Evolutionary conservation across 2,113 vertebrate genomes (phyloP), one percentile per base, ranked within the genome.

Genomic region (Thymallus thymallus): DNA sequence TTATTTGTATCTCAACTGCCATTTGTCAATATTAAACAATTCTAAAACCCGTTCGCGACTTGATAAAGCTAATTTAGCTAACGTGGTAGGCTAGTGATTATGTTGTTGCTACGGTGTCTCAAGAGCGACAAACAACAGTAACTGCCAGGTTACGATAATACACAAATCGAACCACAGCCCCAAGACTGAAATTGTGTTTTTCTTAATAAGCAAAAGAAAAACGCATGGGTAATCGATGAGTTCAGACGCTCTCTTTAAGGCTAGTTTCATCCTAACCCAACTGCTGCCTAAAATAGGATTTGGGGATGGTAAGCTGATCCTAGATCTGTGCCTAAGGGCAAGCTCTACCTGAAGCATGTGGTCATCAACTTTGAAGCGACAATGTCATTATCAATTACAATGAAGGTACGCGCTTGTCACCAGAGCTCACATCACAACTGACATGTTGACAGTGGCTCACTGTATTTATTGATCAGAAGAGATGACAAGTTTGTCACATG

Each of bases 361-460:
- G 6, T 22, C 9, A 55, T 73, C 41, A 3, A 41, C 9, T 41
- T 51, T 45, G 76, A 64, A 73, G 69, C 70, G 16, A 71, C 24
- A 0, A 35, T 80, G 82, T 80, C 80, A 79, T 45, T 73, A 79
- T 73, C 72, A 68, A 74, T 88, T 71, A 85, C 65, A 29, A 1
- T 46, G 69, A 74, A 79, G 45, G 67, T 48, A 69, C 61, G 73
- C 22, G 72, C 69, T 74, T 69, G 82, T 81, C 77, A 65, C n/a
- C 2, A 71, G 29, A 71, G 26, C 55, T 77, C 69, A 76, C 71
- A 84, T 77, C 46, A 61, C 82, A 60, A 80, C 71, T 69, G 84
- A 83, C 83, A 82, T 58, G 6, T 73, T 85, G 83, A 81, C 80
- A 81, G 76, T 75, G 45, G 71, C 69, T 22, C 56, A 60, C 20